Evolutionary conservation across 2,113 vertebrate species (phyloP).

Genomic region (Dissostichus mawsoni): DNA sequence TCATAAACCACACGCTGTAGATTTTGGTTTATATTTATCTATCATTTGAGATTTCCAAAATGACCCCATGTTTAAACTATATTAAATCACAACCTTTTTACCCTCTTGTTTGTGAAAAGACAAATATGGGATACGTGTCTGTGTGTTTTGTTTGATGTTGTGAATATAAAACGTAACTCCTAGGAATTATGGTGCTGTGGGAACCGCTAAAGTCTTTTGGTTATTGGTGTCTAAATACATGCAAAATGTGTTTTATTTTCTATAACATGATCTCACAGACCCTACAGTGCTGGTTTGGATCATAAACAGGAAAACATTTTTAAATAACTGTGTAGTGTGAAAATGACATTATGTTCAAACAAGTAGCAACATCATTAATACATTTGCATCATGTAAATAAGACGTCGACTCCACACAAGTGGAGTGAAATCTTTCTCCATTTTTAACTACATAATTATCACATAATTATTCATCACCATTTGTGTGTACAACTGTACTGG

Average conservation of each 20-base stretch:
- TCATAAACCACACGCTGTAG: constrained; percentile 29
- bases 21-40: constrained; percentile 54
- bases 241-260: constrained; percentile 47
- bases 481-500: constrained; percentile 55
- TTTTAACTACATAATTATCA: constrained; percentile 46
- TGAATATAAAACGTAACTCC: constrained; percentile 20
- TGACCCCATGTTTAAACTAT: background rate
- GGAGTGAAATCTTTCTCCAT: constrained; percentile 24
- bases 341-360: constrained; percentile 49
- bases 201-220: constrained; percentile 61
- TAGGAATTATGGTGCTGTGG: constrained; percentile 10
- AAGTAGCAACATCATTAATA: constrained; percentile 58
- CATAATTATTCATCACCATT: constrained; percentile 52
- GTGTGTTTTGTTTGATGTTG: constrained; percentile 28
- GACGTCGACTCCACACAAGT: constrained; percentile 32
- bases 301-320: constrained; percentile 37
- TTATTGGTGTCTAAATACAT: constrained; percentile 59
- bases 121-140: constrained; percentile 2
- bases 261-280: background rate
- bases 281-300: constrained; percentile 39
- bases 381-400: constrained; percentile 60
- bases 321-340: constrained; percentile 14
- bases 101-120: constrained; percentile 38
- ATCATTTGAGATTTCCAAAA: constrained; percentile 7
- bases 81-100: background rate